A percentile compares a stretch with the other conserved stretches of the same genome.
Conservation (phyloP, 2,888 invertebrate genomes). For the Brenthis ino region DNA sequence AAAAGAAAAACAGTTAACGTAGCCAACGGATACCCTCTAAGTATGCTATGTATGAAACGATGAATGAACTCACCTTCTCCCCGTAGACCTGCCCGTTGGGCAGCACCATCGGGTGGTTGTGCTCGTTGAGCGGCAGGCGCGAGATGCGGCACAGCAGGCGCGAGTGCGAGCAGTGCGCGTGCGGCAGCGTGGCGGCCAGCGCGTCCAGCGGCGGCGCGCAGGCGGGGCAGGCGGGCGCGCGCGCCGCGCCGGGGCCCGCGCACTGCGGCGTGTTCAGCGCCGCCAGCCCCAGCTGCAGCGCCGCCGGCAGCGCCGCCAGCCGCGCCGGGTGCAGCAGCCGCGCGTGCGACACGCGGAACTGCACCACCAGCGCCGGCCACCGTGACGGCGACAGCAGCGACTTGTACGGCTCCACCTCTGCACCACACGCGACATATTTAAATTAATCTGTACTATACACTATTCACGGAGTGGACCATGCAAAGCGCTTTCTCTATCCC, state of each 20-base stretch:
- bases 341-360: constrained; percentile 97
- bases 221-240: constrained; percentile 95
- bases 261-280: constrained; percentile 95
- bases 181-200: constrained; percentile 93
- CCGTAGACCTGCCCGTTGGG: constrained; percentile 99
- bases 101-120: constrained; percentile 99
- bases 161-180: constrained; percentile 98
- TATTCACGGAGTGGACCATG: no score
- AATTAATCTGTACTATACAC: no score
- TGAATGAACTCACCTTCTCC: constrained; percentile 84
- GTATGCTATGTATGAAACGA: no score
- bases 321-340: constrained; percentile 95
- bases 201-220: constrained; percentile 94
- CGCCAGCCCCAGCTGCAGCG: constrained; percentile 95
- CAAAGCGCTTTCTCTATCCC: no score
- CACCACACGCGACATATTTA: no score
- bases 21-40: no score
- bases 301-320: constrained; percentile 95
- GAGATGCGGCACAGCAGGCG: constrained; percentile 95
- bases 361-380: constrained; percentile 92
- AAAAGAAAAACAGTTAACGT: no score
- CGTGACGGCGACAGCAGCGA: constrained; percentile 84
- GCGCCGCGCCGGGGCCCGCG: constrained; percentile 39
- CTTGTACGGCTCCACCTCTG: constrained; percentile 87
- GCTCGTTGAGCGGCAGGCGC: constrained; percentile 95